A percentile compares a stretch with the other conserved stretches of the same genome.
Evolutionary conservation across 23 tunicate species (phyloP).

Genomic region (Trididemnum clinides): DNA sequence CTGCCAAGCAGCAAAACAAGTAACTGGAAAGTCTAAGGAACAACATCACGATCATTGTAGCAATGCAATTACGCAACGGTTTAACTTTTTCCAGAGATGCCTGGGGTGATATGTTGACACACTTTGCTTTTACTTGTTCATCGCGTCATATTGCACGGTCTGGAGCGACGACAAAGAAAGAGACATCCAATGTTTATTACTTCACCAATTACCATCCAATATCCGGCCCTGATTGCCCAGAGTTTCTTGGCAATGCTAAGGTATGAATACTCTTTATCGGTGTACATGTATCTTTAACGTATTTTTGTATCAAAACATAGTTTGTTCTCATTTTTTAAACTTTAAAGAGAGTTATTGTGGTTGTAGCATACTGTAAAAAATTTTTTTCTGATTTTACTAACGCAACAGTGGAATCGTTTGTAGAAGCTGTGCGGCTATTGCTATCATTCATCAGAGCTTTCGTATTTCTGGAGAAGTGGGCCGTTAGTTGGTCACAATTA

Average conservation of each 20-base stretch:
- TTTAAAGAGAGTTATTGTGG: too few species aligned
- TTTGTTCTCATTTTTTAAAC: too few species aligned
- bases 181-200: slow-evolving; percentile 39
- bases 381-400: too few species aligned
- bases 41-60: too few species aligned
- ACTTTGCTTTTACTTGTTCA: slow-evolving; percentile 74
- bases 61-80: too few species aligned
- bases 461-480: slow-evolving; percentile 74
- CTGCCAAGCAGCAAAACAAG: too few species aligned
- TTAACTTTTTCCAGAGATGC: slow-evolving; percentile 46
- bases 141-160: slow-evolving; percentile 51
- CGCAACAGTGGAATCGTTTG: background rate
- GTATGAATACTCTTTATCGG: too few species aligned
- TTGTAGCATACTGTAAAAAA: too few species aligned
- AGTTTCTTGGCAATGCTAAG: slow-evolving; percentile 51
- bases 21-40: too few species aligned
- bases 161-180: slow-evolving; percentile 39
- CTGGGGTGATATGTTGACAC: slow-evolving; percentile 64
- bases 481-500: slow-evolving; percentile 65
- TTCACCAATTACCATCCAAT: slow-evolving; percentile 72
- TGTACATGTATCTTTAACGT: too few species aligned
- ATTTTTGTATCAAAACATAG: too few species aligned
- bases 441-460: slow-evolving; percentile 68
- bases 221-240: slow-evolving; percentile 59
- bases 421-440: slow-evolving; percentile 63